Evolutionary conservation across 35 echinoderm and acorn worm genomes (phyloP).

Genomic region (Amphiura filiformis): DNA sequence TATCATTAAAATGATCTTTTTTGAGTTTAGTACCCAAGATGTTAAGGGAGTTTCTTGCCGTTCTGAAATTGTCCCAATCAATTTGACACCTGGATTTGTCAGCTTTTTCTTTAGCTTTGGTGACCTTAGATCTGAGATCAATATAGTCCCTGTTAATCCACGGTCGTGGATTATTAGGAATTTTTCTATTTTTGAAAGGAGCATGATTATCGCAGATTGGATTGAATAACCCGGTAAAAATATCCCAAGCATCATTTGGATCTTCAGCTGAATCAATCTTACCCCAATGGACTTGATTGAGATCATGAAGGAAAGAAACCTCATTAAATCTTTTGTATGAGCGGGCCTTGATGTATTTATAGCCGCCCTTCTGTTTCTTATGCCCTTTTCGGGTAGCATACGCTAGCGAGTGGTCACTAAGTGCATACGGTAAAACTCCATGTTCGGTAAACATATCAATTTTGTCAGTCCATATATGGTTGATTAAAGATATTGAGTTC

Average conservation of each 20-base stretch:
- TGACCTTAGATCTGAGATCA: neutral
- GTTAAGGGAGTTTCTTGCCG: neutral
- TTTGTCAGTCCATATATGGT: neutral
- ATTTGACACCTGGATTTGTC: neutral
- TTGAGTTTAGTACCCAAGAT: neutral
- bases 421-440: neutral
- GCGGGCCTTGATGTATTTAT: neutral
- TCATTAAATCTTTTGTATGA: neutral
- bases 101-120: neutral
- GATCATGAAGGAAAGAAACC: neutral
- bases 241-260: neutral
- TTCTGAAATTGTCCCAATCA: neutral
- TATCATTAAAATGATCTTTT: neutral
- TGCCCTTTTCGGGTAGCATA: neutral
- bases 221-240: neutral
- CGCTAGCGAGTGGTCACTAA: neutral
- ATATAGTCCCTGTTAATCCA: slow-evolving; percentile 6
- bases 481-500: neutral
- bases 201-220: slow-evolving; percentile 5
- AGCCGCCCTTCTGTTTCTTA: neutral
- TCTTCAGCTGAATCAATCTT: neutral
- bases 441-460: neutral
- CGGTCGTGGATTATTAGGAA: neutral
- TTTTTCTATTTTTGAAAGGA: neutral
- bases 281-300: neutral